These are phyloP conservation scores for Chaetodon trifascialis DNA, from an alignment of 2,113 vertebrate genomes.

Conservation along the genomic window DNA sequence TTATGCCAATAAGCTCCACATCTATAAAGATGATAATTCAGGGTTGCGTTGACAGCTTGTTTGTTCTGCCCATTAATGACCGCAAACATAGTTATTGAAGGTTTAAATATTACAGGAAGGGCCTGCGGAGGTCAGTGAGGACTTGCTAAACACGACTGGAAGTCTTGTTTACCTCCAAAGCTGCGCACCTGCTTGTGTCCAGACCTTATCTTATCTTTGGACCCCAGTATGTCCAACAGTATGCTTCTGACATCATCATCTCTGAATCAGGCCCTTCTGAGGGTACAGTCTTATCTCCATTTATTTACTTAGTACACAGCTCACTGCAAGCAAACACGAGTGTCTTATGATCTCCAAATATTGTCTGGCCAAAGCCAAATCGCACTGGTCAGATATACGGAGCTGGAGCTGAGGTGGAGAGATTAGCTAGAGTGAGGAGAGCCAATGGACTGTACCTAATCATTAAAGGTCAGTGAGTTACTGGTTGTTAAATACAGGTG, in stretches of 20 bases:
- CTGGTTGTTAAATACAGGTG: not conserved
- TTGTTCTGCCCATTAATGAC: no score
- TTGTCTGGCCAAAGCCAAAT: not conserved
- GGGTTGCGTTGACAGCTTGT: no score
- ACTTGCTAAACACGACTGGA: not conserved
- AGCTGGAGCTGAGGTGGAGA: not conserved
- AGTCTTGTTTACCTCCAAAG: constrained; percentile 9
- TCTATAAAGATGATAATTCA: no score
- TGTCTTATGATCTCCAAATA: constrained; percentile 5
- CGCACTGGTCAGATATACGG: not conserved
- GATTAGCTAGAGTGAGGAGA: not conserved
- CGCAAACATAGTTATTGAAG: no score
- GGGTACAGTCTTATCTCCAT: constrained; percentile 7
- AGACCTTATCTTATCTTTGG: constrained; percentile 21
- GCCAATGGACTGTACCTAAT: no score
- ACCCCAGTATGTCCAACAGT: constrained; percentile 2
- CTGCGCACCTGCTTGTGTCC: not conserved
- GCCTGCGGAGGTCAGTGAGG: not conserved
- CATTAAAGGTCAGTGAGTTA: not conserved
- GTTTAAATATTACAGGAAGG: no score
- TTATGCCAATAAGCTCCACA: no score
- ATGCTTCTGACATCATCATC: constrained; percentile 7
- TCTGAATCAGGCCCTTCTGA: not conserved
- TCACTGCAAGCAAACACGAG: not conserved
- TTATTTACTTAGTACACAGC: not conserved